A percentile compares a stretch with the other conserved stretches of the same genome.
These are phyloP conservation scores for Acrocephalus scirpaceus DNA, from an alignment of 2,797 vertebrate species.

Conservation along the genomic window DNA sequence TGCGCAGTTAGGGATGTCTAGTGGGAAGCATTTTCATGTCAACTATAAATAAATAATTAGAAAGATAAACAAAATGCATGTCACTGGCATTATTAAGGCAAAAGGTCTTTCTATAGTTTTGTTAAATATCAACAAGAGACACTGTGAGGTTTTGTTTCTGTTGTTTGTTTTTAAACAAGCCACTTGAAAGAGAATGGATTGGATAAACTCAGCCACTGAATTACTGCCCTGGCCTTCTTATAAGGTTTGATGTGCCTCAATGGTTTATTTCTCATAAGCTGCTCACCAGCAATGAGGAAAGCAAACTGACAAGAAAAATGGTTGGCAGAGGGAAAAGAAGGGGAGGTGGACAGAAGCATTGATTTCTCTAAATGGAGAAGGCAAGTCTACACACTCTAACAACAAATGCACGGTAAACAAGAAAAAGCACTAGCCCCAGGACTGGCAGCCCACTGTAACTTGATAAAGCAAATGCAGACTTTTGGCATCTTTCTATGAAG, in stretches of 20 bases:
- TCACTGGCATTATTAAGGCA: slow-evolving; percentile 67
- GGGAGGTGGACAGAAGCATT: not conserved
- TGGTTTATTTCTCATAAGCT: slow-evolving; percentile 54
- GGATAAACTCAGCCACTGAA: slow-evolving; percentile 33
- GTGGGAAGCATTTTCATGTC: slow-evolving; percentile 67
- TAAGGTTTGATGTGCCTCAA: slow-evolving; percentile 17
- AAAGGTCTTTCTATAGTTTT: slow-evolving; percentile 58
- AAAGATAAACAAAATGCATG: slow-evolving; percentile 58
- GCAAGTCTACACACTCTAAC: not conserved
- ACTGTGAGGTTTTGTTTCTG: slow-evolving; percentile 5
- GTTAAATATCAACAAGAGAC: slow-evolving; percentile 53
- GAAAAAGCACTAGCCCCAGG: slow-evolving; percentile 25
- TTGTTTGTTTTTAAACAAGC: slow-evolving; percentile 26
- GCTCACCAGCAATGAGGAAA: slow-evolving; percentile 38
- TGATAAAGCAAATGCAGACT: not conserved
- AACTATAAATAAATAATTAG: slow-evolving; percentile 74
- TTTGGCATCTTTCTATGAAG: not conserved
- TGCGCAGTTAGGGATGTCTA: slow-evolving; percentile 57
- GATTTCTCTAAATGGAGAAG: slow-evolving; percentile 42
- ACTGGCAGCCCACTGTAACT: not conserved
- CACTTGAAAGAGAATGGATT: slow-evolving; percentile 51
- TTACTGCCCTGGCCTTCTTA: slow-evolving; percentile 22
- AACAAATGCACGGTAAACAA: slow-evolving; percentile 30
- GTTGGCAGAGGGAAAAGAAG: not conserved
- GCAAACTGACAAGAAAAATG: slow-evolving; percentile 32